Evolutionary conservation across 2,888 invertebrate species (phyloP).

Genomic region (Therioaphis trifolii): DNA sequence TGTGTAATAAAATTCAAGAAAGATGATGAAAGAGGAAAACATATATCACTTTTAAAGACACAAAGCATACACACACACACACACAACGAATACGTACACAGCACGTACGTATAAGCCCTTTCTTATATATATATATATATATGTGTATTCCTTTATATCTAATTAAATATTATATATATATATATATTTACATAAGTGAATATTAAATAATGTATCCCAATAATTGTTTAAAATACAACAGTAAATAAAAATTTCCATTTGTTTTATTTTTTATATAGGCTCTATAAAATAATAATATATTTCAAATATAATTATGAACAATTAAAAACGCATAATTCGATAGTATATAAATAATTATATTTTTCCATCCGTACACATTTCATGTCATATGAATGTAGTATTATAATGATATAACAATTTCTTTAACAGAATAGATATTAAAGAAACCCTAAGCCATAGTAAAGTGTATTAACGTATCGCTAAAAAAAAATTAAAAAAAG

Average conservation of each 20-base stretch:
- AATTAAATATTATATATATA: constrained; percentile 25
- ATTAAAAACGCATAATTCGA: constrained; percentile 61
- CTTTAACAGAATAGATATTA: constrained; percentile 59
- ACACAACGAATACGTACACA: not conserved
- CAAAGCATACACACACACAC: not conserved
- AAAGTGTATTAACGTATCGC: constrained; percentile 59
- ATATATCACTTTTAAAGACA: not conserved
- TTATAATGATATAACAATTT: constrained; percentile 61
- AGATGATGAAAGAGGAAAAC: constrained; percentile 7
- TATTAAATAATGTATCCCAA: constrained; percentile 29
- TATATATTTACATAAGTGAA: constrained; percentile 13
- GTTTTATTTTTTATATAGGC: constrained; percentile 43
- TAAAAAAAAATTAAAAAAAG: constrained; percentile 55
- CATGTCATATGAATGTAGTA: constrained; percentile 45
- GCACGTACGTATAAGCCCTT: no score
- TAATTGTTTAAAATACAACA: constrained; percentile 15
- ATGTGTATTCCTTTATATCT: constrained; percentile 8
- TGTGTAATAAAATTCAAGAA: not conserved
- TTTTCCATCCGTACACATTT: constrained; percentile 58
- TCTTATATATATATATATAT: no score
- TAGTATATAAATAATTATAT: constrained; percentile 62
- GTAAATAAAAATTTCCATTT: constrained; percentile 42
- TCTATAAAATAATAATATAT: constrained; percentile 57
- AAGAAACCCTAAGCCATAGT: constrained; percentile 62
- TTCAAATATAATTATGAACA: constrained; percentile 23